These are phyloP conservation scores for Glaucopsyche alexis DNA, from an alignment of 2,888 invertebrate species.

Conservation along the genomic window DNA sequence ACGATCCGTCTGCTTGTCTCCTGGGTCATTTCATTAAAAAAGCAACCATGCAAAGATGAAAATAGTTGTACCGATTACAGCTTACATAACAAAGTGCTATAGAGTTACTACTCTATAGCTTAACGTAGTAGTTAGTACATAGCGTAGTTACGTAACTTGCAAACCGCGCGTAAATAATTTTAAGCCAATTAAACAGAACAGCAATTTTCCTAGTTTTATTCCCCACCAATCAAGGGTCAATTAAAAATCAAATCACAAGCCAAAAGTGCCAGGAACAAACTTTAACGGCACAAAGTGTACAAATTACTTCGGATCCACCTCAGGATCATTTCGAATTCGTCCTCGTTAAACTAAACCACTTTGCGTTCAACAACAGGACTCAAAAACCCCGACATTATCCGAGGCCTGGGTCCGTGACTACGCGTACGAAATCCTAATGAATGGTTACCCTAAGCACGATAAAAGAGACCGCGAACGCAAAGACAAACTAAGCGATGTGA, in stretches of 20 bases:
- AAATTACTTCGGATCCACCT: constrained; percentile 17
- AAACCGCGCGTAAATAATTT: neutral
- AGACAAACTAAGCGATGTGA: constrained; percentile 43
- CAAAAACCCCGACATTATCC: constrained; percentile 40
- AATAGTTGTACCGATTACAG: neutral
- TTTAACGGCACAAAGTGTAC: constrained; percentile 23
- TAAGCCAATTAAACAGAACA: neutral
- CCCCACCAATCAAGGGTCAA: neutral
- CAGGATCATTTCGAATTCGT: constrained; percentile 30
- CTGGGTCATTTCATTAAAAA: no score
- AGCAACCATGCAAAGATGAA: neutral
- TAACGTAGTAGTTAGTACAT: no score
- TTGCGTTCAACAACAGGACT: constrained; percentile 37
- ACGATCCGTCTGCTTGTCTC: no score
- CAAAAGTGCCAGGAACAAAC: neutral
- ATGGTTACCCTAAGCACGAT: constrained; percentile 47
- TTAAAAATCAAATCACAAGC: constrained; percentile 2
- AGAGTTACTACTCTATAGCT: no score
- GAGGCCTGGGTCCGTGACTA: constrained; percentile 37
- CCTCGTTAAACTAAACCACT: constrained; percentile 32
- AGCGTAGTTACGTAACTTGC: no score
- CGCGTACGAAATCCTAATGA: constrained; percentile 42
- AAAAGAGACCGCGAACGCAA: constrained; percentile 55
- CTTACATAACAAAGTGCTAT: no score
- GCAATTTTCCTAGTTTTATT: neutral